These are phyloP conservation scores for Ectropis crepuscularia DNA, from an alignment of 2,888 invertebrate genomes.

Conservation along the genomic window DNA sequence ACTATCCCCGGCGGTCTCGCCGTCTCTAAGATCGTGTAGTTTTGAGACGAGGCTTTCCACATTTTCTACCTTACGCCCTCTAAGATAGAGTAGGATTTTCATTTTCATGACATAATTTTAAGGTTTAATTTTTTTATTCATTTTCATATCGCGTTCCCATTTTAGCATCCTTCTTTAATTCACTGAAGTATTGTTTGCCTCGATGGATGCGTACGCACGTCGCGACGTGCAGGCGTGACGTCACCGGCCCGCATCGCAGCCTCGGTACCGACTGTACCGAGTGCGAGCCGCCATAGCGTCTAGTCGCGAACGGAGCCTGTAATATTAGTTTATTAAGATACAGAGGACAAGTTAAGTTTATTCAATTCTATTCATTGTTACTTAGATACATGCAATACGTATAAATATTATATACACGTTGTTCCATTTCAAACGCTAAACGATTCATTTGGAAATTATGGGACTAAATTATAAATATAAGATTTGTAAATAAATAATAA, in stretches of 20 bases:
- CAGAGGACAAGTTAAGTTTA: conserved; percentile 66
- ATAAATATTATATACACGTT: conserved; percentile 33
- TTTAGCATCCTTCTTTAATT: conserved; percentile 1
- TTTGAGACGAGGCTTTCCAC: conserved; percentile 56
- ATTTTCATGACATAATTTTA: conserved; percentile 49
- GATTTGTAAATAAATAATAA: conserved; percentile 80
- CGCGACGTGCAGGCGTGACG: too few species aligned
- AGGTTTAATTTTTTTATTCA: conserved; percentile 29
- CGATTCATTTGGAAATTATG: conserved; percentile 77
- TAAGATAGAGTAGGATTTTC: conserved; percentile 54
- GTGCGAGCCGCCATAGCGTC: conserved; percentile 13
- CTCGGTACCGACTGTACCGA: neutral
- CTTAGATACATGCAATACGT: conserved; percentile 36
- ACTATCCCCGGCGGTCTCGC: conserved; percentile 39
- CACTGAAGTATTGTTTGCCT: conserved; percentile 38
- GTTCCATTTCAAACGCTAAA: conserved; percentile 59
- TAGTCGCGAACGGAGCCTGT: conserved; percentile 23
- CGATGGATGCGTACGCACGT: conserved; percentile 13
- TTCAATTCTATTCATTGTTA: conserved; percentile 71
- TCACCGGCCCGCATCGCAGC: too few species aligned
- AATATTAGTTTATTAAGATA: conserved; percentile 14
- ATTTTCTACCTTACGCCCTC: conserved; percentile 52
- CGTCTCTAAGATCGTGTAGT: conserved; percentile 53
- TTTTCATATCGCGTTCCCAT: conserved; percentile 20
- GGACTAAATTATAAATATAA: conserved; percentile 81